Conservation (phyloP, 2,113 vertebrate genomes). For the Saguinus midas region DNA sequence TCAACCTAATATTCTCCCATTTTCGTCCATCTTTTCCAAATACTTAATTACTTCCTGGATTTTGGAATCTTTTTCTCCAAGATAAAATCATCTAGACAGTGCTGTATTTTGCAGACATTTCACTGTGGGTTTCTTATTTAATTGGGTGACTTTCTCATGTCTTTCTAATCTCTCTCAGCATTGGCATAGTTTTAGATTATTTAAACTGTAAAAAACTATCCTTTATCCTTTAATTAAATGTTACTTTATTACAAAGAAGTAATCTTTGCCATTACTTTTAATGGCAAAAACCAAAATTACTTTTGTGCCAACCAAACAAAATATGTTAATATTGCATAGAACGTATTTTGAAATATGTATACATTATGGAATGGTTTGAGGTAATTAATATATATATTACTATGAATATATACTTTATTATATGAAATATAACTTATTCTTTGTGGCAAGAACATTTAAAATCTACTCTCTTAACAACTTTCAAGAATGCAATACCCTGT, state of each 20-base stretch:
- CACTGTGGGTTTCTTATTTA: not conserved
- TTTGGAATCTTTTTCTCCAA: not conserved
- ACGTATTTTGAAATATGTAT: not conserved
- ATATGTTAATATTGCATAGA: not conserved
- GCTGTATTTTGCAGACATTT: not conserved
- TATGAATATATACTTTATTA: not conserved
- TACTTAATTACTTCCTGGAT: not conserved
- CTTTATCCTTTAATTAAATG: not conserved
- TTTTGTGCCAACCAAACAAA: not conserved
- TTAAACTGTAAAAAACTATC: not conserved
- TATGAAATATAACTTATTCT: not conserved
- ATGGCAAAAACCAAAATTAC: too few relatives aligned
- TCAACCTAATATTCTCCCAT: too few relatives aligned
- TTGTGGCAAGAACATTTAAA: not conserved
- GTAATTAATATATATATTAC: not conserved
- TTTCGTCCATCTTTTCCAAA: not conserved
- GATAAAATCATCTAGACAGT: not conserved
- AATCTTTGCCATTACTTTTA: too few relatives aligned
- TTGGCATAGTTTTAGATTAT: not conserved
- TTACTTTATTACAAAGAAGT: too few relatives aligned
- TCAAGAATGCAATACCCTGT: not conserved
- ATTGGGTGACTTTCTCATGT: not conserved
- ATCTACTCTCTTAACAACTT: not conserved
- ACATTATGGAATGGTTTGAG: not conserved
- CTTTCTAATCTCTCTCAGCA: too few relatives aligned